These are phyloP conservation scores for Sciurus niger DNA, from an alignment of 2,113 vertebrate genomes.

Conservation along the genomic window DNA sequence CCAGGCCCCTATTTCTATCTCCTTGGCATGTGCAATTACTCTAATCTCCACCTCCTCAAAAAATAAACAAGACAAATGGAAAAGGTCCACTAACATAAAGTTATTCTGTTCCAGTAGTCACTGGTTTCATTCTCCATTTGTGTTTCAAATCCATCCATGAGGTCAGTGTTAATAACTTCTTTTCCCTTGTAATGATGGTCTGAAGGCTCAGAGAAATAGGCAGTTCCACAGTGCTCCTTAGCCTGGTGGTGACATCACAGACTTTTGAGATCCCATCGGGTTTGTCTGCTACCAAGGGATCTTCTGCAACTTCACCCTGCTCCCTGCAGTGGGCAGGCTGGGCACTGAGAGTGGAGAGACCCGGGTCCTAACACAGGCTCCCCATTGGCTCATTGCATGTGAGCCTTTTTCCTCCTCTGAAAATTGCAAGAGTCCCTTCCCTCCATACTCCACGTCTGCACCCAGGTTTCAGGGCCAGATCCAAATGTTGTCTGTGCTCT, in stretches of 20 bases:
- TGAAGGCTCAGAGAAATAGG: background rate
- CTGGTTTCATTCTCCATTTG: background rate
- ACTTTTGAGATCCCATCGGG: background rate
- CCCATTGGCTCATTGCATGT: rapidly evolving
- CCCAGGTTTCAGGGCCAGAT: background rate
- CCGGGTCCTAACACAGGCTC: background rate
- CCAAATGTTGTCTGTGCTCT: background rate
- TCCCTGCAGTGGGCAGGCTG: background rate
- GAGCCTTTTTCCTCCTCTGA: background rate
- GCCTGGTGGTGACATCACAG: rapidly evolving
- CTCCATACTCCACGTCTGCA: background rate
- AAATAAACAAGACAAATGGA: background rate
- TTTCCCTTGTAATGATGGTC: background rate
- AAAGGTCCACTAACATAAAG: background rate
- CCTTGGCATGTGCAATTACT: no score
- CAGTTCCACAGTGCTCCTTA: background rate
- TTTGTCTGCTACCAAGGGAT: background rate
- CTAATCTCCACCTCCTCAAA: background rate
- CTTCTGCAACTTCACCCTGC: background rate
- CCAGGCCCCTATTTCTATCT: background rate
- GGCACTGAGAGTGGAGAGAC: background rate
- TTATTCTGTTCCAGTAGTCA: background rate
- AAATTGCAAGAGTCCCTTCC: background rate
- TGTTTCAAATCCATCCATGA: background rate
- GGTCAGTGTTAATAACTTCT: background rate